phyloP scores from a whole-genome alignment of 1,140 invertebrate genomes.

The Lineus longissimus region DNA sequence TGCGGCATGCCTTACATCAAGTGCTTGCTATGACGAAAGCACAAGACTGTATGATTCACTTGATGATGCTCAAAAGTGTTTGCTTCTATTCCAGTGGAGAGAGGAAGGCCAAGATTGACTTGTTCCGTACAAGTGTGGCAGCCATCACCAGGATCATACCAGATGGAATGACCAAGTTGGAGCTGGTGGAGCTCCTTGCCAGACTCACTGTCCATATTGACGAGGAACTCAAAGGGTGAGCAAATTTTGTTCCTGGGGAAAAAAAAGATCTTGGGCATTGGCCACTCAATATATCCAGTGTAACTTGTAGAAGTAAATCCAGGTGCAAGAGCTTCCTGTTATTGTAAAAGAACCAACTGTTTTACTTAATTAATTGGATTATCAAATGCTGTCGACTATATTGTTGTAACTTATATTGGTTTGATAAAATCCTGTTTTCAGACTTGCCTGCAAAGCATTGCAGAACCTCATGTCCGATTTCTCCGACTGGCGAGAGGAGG shows the following conservation, averaged over 20 bases:
- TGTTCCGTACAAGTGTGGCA: constrained; percentile 96
- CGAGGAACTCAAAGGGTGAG: constrained; percentile 59
- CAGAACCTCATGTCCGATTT: constrained; percentile 95
- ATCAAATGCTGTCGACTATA: not conserved
- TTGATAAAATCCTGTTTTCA: constrained; percentile 17
- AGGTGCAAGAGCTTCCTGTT: too few species aligned
- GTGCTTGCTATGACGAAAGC: too few species aligned
- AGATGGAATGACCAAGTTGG: constrained; percentile 89
- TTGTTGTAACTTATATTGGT: not conserved
- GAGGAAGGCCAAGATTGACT: constrained; percentile 94
- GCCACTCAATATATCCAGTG: too few species aligned
- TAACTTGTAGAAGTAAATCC: too few species aligned
- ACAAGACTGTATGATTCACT: too few species aligned
- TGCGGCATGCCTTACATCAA: too few species aligned
- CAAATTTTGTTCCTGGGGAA: not conserved
- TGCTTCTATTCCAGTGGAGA: constrained; percentile 66
- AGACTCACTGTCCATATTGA: constrained; percentile 80
- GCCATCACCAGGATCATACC: constrained; percentile 96
- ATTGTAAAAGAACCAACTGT: too few species aligned
- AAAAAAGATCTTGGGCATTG: not conserved
- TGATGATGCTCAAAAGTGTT: too few species aligned
- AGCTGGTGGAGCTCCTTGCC: constrained; percentile 87
- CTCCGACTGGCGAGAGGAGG: constrained; percentile 94
- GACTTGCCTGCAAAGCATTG: constrained; percentile 88
- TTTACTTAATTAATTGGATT: not conserved